Evolutionary conservation across 2,888 invertebrate species (phyloP), one percentile per base, ranked within the genome.

Genomic region (Noctua pronuba): DNA sequence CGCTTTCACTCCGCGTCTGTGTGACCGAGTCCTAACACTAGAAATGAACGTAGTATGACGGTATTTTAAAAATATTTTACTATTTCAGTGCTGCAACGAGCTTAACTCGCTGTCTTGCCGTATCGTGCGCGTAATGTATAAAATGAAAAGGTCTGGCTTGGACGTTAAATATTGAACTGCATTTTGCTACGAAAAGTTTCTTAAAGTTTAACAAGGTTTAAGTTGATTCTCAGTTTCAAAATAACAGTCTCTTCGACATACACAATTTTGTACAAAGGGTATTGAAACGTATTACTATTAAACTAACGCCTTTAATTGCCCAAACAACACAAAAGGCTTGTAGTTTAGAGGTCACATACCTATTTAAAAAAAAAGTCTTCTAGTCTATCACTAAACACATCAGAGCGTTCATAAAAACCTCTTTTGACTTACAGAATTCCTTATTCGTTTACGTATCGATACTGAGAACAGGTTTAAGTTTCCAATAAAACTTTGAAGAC

Each of bases 11-110:
- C n/a, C 64, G 28, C 46, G 41, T 16, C 24, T n/a, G 13, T 75
- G 46, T 75, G 80, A 4, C 38, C 35, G 13, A 52, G 18, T 16
- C 80, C 62, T 79, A 52, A 86, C 44, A 41, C 85, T 89, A 90
- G 91, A 93, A 92, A 92, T 92, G 91, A 92, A 90, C 88, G 91
- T 89, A 86, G 80, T 67, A 78, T 82, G 52, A 83, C 81, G 78
- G 80, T 82, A 87, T 90, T 90, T 86, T 88, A 89, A 93, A 83
- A 92, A 92, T 92, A 91, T 93, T 93, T 92, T 86, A 90, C 91
- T 90, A 92, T 93, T 93, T 91, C 82, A 90, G 86, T 87, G 89
- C 88, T 86, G 75, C 62, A 67, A 73, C 46, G 77, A 90, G 90
- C 91, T 92, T 90, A 90, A 86, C 86, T 77, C 82, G 88, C 91